Evolutionary conservation across 2,113 vertebrate species (phyloP).

Genomic region (Origma solitaria): DNA sequence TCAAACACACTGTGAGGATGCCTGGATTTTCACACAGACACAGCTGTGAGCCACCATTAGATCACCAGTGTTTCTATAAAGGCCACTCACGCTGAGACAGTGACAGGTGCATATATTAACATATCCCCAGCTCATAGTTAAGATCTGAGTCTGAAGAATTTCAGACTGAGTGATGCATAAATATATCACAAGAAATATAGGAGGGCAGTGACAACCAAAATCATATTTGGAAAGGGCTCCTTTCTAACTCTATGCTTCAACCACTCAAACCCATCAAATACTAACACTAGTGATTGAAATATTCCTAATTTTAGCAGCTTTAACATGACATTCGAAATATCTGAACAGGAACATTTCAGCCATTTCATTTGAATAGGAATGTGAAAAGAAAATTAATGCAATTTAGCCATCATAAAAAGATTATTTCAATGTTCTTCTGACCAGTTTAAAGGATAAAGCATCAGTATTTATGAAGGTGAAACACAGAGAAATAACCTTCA

Average conservation of each 20-base stretch:
- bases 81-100: not conserved
- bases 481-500: not conserved
- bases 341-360: not conserved
- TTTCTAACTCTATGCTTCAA: not conserved
- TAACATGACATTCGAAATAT: not conserved
- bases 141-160: conserved; percentile 10
- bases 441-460: not conserved
- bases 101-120: conserved; percentile 38
- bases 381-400: not conserved
- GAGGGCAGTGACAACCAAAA: not conserved
- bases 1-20: not conserved
- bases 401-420: not conserved
- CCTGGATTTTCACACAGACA: not conserved
- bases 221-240: not conserved
- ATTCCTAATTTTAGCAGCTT: not conserved
- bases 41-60: not conserved
- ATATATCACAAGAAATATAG: not conserved
- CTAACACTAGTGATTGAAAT: not conserved
- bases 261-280: not conserved
- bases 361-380: not conserved
- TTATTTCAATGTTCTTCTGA: not conserved
- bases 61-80: not conserved
- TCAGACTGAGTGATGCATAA: not conserved
- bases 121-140: not conserved
- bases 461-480: not conserved